A percentile compares a stretch with the other conserved stretches of the same genome.
Conservation (phyloP, 1,140 invertebrate species). For the Stenopsyche tienmushanensis region DNA sequence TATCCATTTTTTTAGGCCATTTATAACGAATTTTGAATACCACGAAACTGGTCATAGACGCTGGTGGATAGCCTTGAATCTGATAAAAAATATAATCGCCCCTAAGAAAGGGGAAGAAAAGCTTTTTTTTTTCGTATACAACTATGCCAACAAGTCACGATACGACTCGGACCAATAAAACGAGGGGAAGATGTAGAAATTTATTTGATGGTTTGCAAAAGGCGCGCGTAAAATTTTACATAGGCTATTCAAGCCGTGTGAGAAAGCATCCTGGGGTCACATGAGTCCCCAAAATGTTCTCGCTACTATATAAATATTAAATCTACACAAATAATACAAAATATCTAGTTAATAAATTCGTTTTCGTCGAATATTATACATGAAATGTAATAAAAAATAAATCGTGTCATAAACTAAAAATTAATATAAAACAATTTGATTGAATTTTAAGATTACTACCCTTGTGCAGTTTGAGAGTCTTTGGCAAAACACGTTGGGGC, state of each 20-base stretch:
- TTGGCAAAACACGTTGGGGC: not conserved
- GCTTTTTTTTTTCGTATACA: slow-evolving; percentile 12
- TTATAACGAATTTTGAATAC: slow-evolving; percentile 12
- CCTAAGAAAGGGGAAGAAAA: slow-evolving; percentile 7
- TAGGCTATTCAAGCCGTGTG: not conserved
- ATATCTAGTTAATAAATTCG: too few relatives aligned
- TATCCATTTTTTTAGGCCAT: not conserved
- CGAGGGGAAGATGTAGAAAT: not conserved
- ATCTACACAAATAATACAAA: too few relatives aligned
- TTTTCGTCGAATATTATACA: too few relatives aligned
- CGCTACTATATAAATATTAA: too few relatives aligned
- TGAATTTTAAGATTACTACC: too few relatives aligned
- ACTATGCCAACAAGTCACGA: not conserved
- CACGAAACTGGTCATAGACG: slow-evolving; percentile 5
- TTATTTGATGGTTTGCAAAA: not conserved
- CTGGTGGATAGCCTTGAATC: slow-evolving; percentile 12
- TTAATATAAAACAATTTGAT: too few relatives aligned
- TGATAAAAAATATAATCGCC: slow-evolving; percentile 15
- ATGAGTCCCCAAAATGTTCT: too few relatives aligned
- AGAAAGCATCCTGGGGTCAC: too few relatives aligned
- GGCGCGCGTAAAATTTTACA: not conserved
- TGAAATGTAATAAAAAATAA: too few relatives aligned
- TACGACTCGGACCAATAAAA: not conserved
- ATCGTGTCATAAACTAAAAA: too few relatives aligned
- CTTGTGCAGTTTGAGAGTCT: too few relatives aligned